Base-by-base conservation (phyloP, 2,113 vertebrate species). In the Nibea albiflora region DNA sequence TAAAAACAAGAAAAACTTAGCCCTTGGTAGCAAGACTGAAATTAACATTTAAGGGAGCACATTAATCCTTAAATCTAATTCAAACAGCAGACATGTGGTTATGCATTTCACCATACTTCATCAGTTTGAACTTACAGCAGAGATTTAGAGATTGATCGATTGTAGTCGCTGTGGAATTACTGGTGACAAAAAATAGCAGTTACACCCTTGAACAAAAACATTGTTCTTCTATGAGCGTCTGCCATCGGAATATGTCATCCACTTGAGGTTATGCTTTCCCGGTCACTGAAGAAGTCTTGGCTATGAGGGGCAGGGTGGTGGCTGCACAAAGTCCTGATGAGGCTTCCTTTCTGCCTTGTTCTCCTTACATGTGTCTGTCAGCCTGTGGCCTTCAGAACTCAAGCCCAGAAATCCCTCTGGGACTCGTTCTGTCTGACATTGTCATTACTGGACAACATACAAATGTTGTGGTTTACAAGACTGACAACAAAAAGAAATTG, bases 361-460 rank as follows among this genome's bases (percentile, higher is more conserved):
- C 87, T 82, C 66, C 56, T 22, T 22, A 63, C 88, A 83, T 90
- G 88, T 86, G 85, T 91, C 84, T 92, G 90, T 92, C 91, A 91
- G 85, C 79, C 61, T 90, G 92, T 87, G 90, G 92, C 83, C 86
- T 78, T 85, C 86, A 88, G 88, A 85, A 86, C 83, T 81, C 31
- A 4, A 84, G 88, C 82, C 85, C 84, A 84, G 89, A 84, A 46
- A 79, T 61, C 65, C 86, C 66, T 73, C 76, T 64, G 90, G 73
- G 90, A 60, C 85, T 65, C 39, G 3, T 84, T 90, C 39, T 67
- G 69, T 72, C 89, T 90, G 89, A 92, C 88, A 87, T 81, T 90
- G 89, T 92, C 91, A 89, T 92, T 92, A 91, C 89, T 90, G 93
- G 88, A 91, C 85, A 77, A 87, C 83, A 63, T 70, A 85, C 88